Percentiles rank a stretch among this genome's conserved stretches.
These are phyloP conservation scores for Alethe castanea DNA, from an alignment of 2,113 vertebrate genomes.

Conservation along the genomic window DNA sequence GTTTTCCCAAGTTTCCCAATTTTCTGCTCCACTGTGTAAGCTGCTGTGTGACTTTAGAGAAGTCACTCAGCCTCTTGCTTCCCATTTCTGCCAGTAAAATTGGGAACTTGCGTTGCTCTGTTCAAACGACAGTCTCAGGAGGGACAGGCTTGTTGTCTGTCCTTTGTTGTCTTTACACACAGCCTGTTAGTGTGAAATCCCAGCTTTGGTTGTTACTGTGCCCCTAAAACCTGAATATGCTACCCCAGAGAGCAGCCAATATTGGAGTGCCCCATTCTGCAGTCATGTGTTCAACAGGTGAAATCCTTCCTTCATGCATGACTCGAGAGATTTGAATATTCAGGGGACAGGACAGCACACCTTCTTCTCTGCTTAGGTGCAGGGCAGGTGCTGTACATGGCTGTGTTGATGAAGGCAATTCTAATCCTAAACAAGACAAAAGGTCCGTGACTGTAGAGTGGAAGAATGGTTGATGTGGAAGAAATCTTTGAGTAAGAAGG, in stretches of 20 bases:
- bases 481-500: not conserved
- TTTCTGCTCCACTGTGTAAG: not conserved
- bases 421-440: not conserved
- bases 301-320: not conserved
- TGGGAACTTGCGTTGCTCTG: not conserved
- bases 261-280: not conserved
- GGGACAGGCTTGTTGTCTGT: not conserved
- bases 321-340: not conserved
- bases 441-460: not conserved
- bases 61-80: not conserved
- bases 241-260: not conserved
- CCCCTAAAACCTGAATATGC: not conserved
- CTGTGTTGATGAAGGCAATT: not conserved
- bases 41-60: not conserved
- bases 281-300: not conserved
- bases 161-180: not conserved
- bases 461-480: not conserved
- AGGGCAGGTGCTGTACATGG: not conserved
- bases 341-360: not conserved
- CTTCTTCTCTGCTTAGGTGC: not conserved
- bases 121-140: not conserved
- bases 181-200: not conserved
- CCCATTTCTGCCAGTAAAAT: not conserved
- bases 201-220: not conserved
- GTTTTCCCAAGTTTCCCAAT: not conserved